These are phyloP conservation scores for Siniperca obscura DNA, from an alignment of 2,797 vertebrate genomes.

Conservation along the genomic window DNA sequence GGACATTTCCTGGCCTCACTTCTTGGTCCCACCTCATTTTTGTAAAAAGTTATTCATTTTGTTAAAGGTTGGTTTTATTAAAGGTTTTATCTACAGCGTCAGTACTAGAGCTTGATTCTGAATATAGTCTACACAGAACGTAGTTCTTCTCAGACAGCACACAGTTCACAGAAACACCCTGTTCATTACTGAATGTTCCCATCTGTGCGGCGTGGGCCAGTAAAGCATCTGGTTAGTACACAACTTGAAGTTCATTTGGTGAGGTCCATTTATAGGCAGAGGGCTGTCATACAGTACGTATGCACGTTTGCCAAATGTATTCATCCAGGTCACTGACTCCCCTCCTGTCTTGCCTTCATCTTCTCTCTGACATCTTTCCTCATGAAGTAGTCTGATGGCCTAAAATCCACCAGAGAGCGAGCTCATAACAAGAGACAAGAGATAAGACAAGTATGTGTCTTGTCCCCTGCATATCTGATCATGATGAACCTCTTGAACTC, in stretches of 20 bases:
- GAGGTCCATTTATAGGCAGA: conserved; percentile 38
- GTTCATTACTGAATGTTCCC: conserved; percentile 52
- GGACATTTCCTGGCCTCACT: not conserved
- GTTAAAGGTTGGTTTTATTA: conserved; percentile 1
- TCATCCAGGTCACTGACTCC: conserved; percentile 34
- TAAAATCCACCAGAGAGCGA: conserved; percentile 8
- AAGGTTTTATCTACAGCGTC: not conserved
- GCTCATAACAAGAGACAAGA: conserved; percentile 7
- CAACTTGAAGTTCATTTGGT: conserved; percentile 34
- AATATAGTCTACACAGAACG: conserved; percentile 21
- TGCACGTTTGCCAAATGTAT: conserved; percentile 40
- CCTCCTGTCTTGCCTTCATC: conserved; percentile 25
- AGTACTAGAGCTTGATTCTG: not conserved
- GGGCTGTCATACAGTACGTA: conserved; percentile 14
- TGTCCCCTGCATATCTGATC: conserved; percentile 12
- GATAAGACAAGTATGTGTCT: not conserved
- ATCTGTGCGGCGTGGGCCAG: conserved; percentile 32
- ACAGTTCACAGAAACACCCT: conserved; percentile 43
- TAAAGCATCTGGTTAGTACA: conserved; percentile 55
- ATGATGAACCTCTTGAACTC: conserved; percentile 15
- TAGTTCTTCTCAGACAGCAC: conserved; percentile 38
- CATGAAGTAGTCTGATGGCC: conserved; percentile 17
- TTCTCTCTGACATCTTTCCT: conserved; percentile 29
- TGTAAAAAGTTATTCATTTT: not conserved
- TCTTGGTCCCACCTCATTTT: not conserved